Conservation (phyloP, 2,797 vertebrate species). For the Megaceryle alcyon region DNA sequence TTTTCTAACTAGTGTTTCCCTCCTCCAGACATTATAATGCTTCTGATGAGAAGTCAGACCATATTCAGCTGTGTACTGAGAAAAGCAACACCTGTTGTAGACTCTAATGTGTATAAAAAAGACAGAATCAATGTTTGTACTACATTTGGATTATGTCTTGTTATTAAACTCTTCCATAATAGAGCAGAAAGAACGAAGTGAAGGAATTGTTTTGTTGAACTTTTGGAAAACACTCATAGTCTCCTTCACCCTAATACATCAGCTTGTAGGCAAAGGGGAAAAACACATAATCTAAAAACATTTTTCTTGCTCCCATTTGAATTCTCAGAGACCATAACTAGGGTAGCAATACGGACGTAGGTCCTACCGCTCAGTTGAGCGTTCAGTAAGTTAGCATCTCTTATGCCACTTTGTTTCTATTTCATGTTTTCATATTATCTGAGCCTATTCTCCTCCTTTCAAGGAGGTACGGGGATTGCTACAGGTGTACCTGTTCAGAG, state of each 20-base stretch:
- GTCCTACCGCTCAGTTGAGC: not conserved
- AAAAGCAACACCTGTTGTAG: not conserved
- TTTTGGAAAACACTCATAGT: not conserved
- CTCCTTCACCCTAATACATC: not conserved
- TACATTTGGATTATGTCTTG: not conserved
- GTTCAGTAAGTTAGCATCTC: not conserved
- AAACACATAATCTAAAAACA: not conserved
- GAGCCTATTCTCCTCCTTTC: not conserved
- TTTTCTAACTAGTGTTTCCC: not conserved
- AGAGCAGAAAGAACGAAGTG: not conserved
- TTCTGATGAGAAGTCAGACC: not conserved
- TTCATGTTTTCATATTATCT: not conserved
- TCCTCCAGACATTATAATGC: accelerated
- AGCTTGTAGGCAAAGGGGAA: not conserved
- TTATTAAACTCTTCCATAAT: not conserved
- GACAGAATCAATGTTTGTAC: not conserved
- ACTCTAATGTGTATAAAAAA: not conserved
- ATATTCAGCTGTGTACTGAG: not conserved
- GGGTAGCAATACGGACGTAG: not conserved
- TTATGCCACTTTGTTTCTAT: not conserved
- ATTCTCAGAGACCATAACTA: not conserved
- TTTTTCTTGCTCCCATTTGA: not conserved
- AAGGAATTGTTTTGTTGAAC: not conserved
- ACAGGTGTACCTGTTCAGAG: not conserved
- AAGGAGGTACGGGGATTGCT: not conserved